A percentile compares a stretch with the other conserved stretches of the same genome.
Evolutionary conservation across 2,113 vertebrate species (phyloP).

Genomic region (Heterotis niloticus): DNA sequence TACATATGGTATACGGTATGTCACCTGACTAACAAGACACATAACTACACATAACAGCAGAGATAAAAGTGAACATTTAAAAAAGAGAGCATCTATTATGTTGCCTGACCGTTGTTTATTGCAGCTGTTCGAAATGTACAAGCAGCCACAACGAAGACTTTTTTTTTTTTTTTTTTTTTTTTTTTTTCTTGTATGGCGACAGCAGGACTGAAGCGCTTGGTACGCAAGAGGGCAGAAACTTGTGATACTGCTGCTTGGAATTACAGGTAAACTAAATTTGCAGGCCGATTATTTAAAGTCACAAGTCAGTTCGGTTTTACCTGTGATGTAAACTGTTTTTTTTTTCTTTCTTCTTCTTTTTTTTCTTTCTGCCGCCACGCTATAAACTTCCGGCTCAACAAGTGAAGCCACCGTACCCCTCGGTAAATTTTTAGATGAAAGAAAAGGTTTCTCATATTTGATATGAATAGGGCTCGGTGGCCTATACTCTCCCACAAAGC

Average conservation of each 20-base stretch:
- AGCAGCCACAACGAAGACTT: background rate
- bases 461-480: constrained; percentile 48
- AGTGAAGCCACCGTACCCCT: constrained; percentile 41
- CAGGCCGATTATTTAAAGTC: constrained; percentile 39
- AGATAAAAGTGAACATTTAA: too few species aligned
- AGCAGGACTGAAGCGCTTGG: constrained; percentile 8
- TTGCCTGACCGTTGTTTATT: too few species aligned
- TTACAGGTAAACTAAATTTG: constrained; percentile 32
- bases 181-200: background rate
- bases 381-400: constrained; percentile 48
- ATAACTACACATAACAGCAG: too few species aligned
- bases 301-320: constrained; percentile 46
- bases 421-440: constrained; percentile 61
- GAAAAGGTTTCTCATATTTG: constrained; percentile 49
- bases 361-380: constrained; percentile 44
- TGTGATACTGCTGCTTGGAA: constrained; percentile 2
- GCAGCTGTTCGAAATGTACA: too few species aligned
- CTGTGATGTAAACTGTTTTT: constrained; percentile 42
- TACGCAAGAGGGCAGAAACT: constrained; percentile 18
- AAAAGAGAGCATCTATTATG: too few species aligned
- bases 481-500: constrained; percentile 55
- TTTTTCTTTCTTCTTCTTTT: constrained; percentile 38
- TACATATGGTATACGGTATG: too few species aligned
- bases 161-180: background rate
- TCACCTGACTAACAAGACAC: too few species aligned